Percentiles rank a stretch among this genome's conserved stretches.
These are phyloP conservation scores for Chiloscyllium punctatum DNA, from an alignment of 2,797 vertebrate species.

Conservation along the genomic window DNA sequence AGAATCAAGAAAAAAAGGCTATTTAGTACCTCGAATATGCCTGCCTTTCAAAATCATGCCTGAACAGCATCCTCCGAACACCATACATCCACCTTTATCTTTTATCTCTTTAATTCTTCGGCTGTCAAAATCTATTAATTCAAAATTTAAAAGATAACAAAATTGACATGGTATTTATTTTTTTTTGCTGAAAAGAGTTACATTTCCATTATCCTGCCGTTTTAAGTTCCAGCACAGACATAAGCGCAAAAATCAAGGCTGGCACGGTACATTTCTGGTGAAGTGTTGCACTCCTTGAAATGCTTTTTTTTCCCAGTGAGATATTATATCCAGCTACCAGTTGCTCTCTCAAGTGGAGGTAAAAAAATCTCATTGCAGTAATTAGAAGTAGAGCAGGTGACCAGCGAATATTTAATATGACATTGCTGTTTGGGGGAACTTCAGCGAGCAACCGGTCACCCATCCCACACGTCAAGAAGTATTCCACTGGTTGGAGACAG, in stretches of 20 bases:
- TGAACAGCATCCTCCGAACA: too few relatives aligned
- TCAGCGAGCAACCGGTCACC: not conserved
- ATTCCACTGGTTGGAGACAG: not conserved
- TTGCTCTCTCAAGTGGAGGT: not conserved
- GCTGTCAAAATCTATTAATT: too few relatives aligned
- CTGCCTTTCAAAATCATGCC: too few relatives aligned
- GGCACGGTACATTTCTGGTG: not conserved
- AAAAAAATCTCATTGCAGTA: not conserved
- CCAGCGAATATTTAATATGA: not conserved
- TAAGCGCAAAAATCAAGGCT: not conserved
- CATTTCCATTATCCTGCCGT: too few relatives aligned
- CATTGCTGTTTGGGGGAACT: not conserved
- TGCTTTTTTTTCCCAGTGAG: not conserved
- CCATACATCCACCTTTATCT: too few relatives aligned
- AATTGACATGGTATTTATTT: too few relatives aligned
- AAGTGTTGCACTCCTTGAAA: too few relatives aligned
- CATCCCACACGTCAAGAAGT: not conserved
- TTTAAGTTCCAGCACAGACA: not conserved
- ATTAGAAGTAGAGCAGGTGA: not conserved
- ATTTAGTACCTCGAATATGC: too few relatives aligned
- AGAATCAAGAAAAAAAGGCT: too few relatives aligned
- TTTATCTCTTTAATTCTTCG: too few relatives aligned
- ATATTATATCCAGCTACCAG: not conserved
- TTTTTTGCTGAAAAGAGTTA: not conserved
- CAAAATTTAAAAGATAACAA: too few relatives aligned